Evolutionary conservation across 2,797 vertebrate species (phyloP).

Genomic region (Poecilia wingei): DNA sequence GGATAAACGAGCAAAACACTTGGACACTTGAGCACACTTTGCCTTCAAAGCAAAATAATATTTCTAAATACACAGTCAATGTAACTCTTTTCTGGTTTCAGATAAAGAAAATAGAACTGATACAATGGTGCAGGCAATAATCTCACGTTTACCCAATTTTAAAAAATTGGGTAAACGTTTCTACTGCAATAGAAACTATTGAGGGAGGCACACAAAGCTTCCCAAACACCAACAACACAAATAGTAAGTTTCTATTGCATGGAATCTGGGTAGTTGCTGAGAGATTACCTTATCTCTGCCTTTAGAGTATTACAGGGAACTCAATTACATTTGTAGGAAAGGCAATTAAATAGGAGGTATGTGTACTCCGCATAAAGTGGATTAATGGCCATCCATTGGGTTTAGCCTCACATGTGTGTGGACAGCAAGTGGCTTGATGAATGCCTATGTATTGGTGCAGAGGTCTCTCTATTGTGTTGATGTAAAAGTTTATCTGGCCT

Average conservation of each 20-base stretch:
- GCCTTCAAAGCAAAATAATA: too few species aligned
- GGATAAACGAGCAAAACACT: background rate
- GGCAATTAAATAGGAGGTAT: conserved; percentile 27
- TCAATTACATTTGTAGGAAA: conserved; percentile 56
- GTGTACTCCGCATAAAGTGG: conserved; percentile 10
- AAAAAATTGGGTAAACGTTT: background rate
- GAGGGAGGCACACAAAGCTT: conserved; percentile 50
- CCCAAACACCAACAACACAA: conserved; percentile 57
- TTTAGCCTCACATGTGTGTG: conserved; percentile 38
- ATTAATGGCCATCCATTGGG: conserved; percentile 47
- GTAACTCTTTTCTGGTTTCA: too few species aligned
- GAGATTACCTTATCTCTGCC: conserved; percentile 57
- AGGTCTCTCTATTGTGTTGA: conserved; percentile 15
- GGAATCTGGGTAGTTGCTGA: conserved; percentile 23
- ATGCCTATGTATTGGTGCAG: conserved; percentile 21
- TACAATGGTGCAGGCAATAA: too few species aligned
- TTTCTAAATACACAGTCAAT: too few species aligned
- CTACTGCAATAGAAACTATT: conserved; percentile 30
- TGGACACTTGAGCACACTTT: background rate
- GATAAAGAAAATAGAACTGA: too few species aligned
- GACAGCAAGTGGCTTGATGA: conserved; percentile 9
- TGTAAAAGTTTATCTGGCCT: conserved; percentile 31
- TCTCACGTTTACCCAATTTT: too few species aligned
- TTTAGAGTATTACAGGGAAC: conserved; percentile 48
- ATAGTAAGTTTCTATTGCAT: conserved; percentile 70